phyloP scores from a whole-genome alignment of 2,888 invertebrate genomes.

The Scaptodrosophila latifasciaeformis region DNA sequence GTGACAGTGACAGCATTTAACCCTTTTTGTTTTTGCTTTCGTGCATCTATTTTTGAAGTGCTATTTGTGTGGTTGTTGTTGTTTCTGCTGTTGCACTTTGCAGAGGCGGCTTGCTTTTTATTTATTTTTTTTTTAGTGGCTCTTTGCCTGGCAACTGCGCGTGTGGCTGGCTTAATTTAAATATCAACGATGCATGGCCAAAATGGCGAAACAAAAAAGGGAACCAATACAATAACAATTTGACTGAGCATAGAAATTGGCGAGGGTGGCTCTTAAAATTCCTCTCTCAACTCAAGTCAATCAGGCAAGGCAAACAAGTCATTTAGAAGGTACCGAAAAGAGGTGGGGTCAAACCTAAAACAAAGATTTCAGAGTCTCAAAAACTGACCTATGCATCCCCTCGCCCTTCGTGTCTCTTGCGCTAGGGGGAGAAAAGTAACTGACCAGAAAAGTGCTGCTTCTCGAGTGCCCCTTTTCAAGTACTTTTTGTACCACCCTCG shows the following conservation, averaged over 20 bases:
- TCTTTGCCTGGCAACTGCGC: slow-evolving; percentile 17
- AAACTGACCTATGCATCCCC: background rate
- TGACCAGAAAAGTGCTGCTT: no score
- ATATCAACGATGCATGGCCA: slow-evolving; percentile 66
- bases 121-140: no score
- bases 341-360: no score
- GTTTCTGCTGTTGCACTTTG: background rate
- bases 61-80: slow-evolving; percentile 37
- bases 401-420: no score
- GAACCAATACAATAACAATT: no score
- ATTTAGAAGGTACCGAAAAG: no score
- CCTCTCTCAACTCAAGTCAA: slow-evolving; percentile 3
- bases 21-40: slow-evolving; percentile 35
- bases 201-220: slow-evolving; percentile 33
- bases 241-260: no score
- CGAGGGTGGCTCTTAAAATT: no score
- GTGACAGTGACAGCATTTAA: no score
- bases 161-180: slow-evolving; percentile 59
- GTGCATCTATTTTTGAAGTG: slow-evolving; percentile 64
- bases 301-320: background rate
- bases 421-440: no score
- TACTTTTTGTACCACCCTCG: slow-evolving; percentile 21
- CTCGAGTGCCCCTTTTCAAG: slow-evolving; percentile 4
- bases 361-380: background rate
- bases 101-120: no score